Evolutionary conservation across 2,888 invertebrate genomes (phyloP).

Genomic region (Ophioninae sp.): DNA sequence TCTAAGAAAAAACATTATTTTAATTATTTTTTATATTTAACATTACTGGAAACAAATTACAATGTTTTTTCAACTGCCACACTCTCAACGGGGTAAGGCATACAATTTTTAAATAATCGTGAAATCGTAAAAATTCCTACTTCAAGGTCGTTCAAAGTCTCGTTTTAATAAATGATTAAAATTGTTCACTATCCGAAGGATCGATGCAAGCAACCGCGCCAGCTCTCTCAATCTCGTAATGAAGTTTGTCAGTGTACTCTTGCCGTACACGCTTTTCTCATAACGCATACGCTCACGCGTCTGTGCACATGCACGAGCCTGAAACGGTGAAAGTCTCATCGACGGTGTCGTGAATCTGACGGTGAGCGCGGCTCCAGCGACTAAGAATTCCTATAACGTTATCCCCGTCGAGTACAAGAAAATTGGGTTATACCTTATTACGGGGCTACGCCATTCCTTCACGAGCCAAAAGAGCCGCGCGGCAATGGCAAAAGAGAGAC

Average conservation of each 20-base stretch:
- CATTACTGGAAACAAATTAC: no score
- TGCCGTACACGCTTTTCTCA: conserved; percentile 22
- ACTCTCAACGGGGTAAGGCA: no score
- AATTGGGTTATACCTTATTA: conserved; percentile 48
- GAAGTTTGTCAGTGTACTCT: conserved; percentile 5
- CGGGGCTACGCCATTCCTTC: conserved; percentile 38
- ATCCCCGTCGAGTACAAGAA: conserved; percentile 44
- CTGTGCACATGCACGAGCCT: conserved; percentile 9
- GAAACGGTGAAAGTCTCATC: conserved; percentile 74
- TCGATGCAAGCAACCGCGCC: no score
- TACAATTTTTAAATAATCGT: no score
- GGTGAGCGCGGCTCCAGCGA: conserved; percentile 54
- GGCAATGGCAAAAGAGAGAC: conserved; percentile 43
- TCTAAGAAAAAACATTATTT: no score
- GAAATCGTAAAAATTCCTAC: no score
- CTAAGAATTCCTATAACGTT: conserved; percentile 28
- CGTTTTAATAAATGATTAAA: no score
- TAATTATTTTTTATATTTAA: no score
- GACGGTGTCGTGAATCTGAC: conserved; percentile 67
- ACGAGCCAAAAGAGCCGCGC: conserved; percentile 39
- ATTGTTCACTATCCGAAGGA: no score
- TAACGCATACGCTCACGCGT: neutral
- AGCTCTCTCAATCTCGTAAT: neutral
- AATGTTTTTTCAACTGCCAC: no score
- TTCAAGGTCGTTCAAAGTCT: no score